phyloP scores from a whole-genome alignment of 2,888 invertebrate species.

The Calameuta filiformis region DNA sequence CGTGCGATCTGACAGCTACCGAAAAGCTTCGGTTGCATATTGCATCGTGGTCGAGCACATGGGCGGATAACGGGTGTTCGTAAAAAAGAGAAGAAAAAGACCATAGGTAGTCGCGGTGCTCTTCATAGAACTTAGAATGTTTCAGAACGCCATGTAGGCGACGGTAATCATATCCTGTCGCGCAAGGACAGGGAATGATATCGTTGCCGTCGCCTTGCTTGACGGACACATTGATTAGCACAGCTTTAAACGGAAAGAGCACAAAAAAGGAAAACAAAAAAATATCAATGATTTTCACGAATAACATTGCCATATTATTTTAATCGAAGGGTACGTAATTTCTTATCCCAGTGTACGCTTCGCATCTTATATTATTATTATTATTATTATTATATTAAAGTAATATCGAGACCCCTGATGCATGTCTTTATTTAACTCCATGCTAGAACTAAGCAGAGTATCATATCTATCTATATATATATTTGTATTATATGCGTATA shows the following conservation, averaged over 20 bases:
- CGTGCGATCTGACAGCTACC: neutral
- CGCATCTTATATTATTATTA: conserved; percentile 50
- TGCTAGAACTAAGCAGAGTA: conserved; percentile 38
- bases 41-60: neutral
- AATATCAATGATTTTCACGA: conserved; percentile 9
- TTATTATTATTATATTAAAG: conserved; percentile 26
- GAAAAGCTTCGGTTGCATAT: neutral
- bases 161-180: neutral
- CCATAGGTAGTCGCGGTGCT: neutral
- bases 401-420: conserved; percentile 37
- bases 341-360: conserved; percentile 57
- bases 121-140: conserved; percentile 50
- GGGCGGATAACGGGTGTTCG: neutral
- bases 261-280: conserved; percentile 15
- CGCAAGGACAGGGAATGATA: neutral
- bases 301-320: neutral
- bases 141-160: conserved; percentile 44
- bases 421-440: conserved; percentile 51
- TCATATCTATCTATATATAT: conserved; percentile 21
- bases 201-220: neutral
- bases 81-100: neutral
- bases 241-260: conserved; percentile 12
- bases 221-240: neutral
- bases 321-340: conserved; percentile 57
- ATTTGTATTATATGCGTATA: neutral